Evolutionary conservation across 2,797 vertebrate genomes (phyloP), one percentile per base, ranked within the genome.

Genomic region (Typhlichthys subterraneus): DNA sequence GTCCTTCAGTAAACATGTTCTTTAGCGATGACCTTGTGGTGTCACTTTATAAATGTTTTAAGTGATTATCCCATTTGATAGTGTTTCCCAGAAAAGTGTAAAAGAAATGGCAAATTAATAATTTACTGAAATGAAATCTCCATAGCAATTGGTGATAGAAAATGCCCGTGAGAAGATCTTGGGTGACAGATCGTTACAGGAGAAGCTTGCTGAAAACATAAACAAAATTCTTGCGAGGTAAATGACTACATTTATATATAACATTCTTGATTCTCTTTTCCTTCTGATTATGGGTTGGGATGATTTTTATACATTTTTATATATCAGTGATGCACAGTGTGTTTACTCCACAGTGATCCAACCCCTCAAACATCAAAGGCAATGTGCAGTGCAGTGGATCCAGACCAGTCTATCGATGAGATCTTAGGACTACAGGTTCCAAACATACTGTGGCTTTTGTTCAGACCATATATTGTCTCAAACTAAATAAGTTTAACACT

Each of bases 141-240:
- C 86, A 38, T 86, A 99, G 97, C 97, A 99, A 95, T 92, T 98
- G 73, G 95, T 98, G 79, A 99, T 99, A 82, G 95, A 99, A 93
- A 99, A 96, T 87, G 98, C 97, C 65, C 92, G 98, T 72, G 96
- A 98, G 85, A 99, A 95, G 90, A 99, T 99, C 78, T 69, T 99
- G 77, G 96, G 94, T 61, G 96, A 98, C 89, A 91, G 95, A 72
- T 96, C 94, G 13, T 91, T 99, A 77, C 97, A 99, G 85, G 97
- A 99, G 87, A 99, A 99, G 68, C 94, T 99, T 13, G 97, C 98
- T 78, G 96, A 99, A 91, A 99, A 99, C 81, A 99, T 99, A 73
- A 99, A 99, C 89, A 99, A 98, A 91, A 96, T 99, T 84, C 91
- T 99, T 58, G 92, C 93, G 63, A 97, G 94, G 98, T 99, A 92